Evolutionary conservation across 2,113 vertebrate species (phyloP).

Genomic region (Nanger granti): DNA sequence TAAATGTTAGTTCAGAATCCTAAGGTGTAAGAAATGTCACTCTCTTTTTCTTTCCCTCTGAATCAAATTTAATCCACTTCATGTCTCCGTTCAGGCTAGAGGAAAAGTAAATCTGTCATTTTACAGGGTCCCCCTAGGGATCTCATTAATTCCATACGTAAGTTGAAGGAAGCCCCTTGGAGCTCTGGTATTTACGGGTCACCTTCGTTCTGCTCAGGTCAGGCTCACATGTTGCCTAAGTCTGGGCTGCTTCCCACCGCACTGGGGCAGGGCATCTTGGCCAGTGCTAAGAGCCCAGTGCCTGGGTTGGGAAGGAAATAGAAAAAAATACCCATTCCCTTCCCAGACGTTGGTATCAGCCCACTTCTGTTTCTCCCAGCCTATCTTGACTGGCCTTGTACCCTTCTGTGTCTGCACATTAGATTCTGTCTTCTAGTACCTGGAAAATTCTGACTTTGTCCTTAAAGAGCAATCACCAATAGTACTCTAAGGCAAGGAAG

Average conservation of each 20-base stretch:
- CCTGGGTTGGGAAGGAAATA: background rate
- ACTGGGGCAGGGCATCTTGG: background rate
- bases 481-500: background rate
- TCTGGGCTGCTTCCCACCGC: background rate
- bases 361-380: background rate
- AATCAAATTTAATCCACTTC: background rate
- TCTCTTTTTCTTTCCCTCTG: background rate
- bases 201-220: background rate
- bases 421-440: background rate
- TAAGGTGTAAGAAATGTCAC: background rate
- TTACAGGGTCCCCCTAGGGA: background rate
- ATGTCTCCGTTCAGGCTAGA: background rate
- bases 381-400: background rate
- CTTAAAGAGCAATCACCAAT: background rate
- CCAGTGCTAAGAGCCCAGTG: background rate
- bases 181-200: background rate
- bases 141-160: background rate
- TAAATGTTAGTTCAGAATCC: background rate
- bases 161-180: background rate
- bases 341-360: background rate
- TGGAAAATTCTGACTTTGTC: conserved; percentile 11
- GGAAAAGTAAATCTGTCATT: background rate
- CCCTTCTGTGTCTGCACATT: background rate
- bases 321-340: background rate
- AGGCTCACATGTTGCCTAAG: background rate